Evolutionary conservation across 2,113 vertebrate species (phyloP).

Genomic region (Heterotis niloticus): DNA sequence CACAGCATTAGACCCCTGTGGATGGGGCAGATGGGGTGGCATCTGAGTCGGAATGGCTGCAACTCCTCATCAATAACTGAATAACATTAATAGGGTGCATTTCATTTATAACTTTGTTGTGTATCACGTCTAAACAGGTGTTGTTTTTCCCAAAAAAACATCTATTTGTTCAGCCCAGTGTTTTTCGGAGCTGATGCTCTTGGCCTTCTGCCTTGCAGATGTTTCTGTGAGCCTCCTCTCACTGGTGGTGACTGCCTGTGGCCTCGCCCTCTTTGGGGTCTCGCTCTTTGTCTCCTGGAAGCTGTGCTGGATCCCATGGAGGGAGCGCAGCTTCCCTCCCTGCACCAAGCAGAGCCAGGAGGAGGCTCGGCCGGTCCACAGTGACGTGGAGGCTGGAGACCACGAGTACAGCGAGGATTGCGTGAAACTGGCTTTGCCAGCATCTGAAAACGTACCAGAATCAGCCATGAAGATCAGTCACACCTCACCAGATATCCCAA

Average conservation of each 20-base stretch:
- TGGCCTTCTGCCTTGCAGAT: slow-evolving; percentile 46
- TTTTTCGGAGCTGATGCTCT: not conserved
- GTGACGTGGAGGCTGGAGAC: slow-evolving; percentile 80
- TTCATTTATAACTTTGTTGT: too few species aligned
- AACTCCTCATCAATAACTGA: too few species aligned
- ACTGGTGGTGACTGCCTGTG: slow-evolving; percentile 69
- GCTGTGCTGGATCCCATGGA: slow-evolving; percentile 94
- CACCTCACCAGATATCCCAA: slow-evolving; percentile 89
- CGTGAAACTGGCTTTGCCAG: slow-evolving; percentile 66
- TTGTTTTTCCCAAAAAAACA: too few species aligned
- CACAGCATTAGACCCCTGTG: too few species aligned
- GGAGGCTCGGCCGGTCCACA: slow-evolving; percentile 78
- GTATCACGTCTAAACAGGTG: too few species aligned
- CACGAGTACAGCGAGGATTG: slow-evolving; percentile 84
- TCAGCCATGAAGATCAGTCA: slow-evolving; percentile 96
- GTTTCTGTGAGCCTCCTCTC: slow-evolving; percentile 70
- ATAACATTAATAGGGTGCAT: too few species aligned
- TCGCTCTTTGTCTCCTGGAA: slow-evolving; percentile 99
- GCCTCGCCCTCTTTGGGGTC: slow-evolving; percentile 90
- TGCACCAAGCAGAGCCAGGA: slow-evolving; percentile 79
- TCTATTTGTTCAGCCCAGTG: not conserved
- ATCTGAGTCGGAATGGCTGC: too few species aligned
- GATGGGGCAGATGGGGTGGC: too few species aligned
- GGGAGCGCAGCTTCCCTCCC: slow-evolving; percentile 77
- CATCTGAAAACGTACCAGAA: slow-evolving; percentile 60